These are phyloP conservation scores for Drosophila nigrodunni DNA, from an alignment of 1,140 invertebrate species.

Conservation along the genomic window DNA sequence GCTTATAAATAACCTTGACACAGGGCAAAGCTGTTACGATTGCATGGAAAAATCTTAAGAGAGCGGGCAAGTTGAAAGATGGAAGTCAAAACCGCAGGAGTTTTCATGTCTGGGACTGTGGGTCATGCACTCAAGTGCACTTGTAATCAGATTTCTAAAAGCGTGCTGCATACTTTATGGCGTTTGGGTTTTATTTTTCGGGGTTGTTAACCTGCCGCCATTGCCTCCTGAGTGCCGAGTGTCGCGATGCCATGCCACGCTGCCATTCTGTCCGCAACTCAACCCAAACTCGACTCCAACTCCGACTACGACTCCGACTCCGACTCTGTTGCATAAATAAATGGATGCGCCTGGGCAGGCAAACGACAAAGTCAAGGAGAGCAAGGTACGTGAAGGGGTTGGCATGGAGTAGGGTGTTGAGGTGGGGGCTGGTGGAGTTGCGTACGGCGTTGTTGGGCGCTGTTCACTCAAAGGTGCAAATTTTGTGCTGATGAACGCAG, in stretches of 20 bases:
- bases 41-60: neutral
- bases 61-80: too few species aligned
- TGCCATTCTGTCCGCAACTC: slow-evolving; percentile 4
- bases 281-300: slow-evolving; percentile 17
- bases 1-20: slow-evolving; percentile 78
- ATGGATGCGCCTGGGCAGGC: slow-evolving; percentile 42
- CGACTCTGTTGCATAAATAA: slow-evolving; percentile 57
- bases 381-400: neutral
- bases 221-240: neutral
- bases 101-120: slow-evolving; percentile 44
- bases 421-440: neutral
- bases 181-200: slow-evolving; percentile 30
- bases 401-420: too few species aligned
- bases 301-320: slow-evolving; percentile 18
- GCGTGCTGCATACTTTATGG: slow-evolving; percentile 71
- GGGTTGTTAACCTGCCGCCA: slow-evolving; percentile 68
- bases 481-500: neutral
- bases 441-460: too few species aligned
- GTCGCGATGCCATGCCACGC: neutral
- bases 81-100: neutral
- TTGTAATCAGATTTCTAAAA: slow-evolving; percentile 77
- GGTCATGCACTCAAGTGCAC: slow-evolving; percentile 67
- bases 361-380: slow-evolving; percentile 18
- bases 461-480: neutral
- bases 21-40: slow-evolving; percentile 17